A percentile compares a stretch with the other conserved stretches of the same genome.
Evolutionary conservation across 2,113 vertebrate species (phyloP).

Genomic region (Gasterosteus nipponicus): DNA sequence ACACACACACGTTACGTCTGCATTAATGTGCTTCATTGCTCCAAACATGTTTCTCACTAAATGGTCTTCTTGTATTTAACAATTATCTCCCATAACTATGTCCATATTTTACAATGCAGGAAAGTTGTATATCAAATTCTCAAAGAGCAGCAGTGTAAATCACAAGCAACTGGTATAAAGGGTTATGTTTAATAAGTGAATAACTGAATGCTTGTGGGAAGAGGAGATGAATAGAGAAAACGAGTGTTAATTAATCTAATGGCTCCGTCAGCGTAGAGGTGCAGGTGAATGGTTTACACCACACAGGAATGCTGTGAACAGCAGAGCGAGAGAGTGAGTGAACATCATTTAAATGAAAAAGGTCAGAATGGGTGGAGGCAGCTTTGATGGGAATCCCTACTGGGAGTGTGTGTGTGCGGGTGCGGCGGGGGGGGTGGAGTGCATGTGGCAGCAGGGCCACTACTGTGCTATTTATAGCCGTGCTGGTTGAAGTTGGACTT

Average conservation of each 20-base stretch:
- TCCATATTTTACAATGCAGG: no score
- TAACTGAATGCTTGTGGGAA: not conserved
- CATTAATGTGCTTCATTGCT: not conserved
- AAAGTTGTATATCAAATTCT: not conserved
- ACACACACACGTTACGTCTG: not conserved
- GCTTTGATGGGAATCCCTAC: conserved; percentile 73
- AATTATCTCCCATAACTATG: not conserved
- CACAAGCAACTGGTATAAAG: not conserved
- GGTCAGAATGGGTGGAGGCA: conserved; percentile 61
- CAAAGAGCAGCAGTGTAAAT: conserved; percentile 7
- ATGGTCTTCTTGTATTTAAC: not conserved
- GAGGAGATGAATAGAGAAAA: not conserved
- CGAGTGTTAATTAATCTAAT: not conserved
- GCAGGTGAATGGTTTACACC: conserved; percentile 21
- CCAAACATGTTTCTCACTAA: not conserved
- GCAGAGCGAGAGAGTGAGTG: conserved; percentile 24
- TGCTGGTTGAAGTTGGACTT: conserved; percentile 54
- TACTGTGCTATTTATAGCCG: conserved; percentile 68
- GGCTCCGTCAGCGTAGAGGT: not conserved
- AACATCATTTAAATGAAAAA: conserved; percentile 60
- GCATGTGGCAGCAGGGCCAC: conserved; percentile 19
- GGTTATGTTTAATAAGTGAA: not conserved
- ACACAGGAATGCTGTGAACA: conserved; percentile 36
- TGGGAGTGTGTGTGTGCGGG: conserved; percentile 26
- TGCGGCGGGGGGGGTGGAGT: conserved; percentile 21